These are phyloP conservation scores for Cantharis rustica DNA, from an alignment of 2,888 invertebrate genomes.

Conservation along the genomic window DNA sequence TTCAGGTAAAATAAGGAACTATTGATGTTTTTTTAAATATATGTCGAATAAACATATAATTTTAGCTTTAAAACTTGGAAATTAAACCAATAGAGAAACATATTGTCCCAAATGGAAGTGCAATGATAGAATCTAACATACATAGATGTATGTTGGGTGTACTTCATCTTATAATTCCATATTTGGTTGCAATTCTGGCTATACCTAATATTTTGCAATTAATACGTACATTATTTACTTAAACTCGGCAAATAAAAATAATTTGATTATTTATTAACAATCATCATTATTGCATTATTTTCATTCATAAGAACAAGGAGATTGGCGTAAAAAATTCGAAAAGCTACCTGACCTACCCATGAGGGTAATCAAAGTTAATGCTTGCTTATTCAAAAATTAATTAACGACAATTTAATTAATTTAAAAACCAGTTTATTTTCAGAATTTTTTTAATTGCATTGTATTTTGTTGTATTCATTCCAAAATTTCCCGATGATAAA, in stretches of 20 bases:
- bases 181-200: too few species aligned
- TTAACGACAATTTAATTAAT: neutral
- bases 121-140: neutral
- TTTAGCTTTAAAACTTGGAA: neutral
- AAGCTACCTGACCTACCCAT: neutral
- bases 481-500: neutral
- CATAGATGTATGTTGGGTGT: neutral
- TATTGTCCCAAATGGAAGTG: neutral
- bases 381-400: neutral
- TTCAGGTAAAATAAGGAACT: too few species aligned
- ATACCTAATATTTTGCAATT: too few species aligned
- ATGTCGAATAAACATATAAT: neutral
- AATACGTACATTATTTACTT: neutral
- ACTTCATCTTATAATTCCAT: neutral
- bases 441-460: neutral
- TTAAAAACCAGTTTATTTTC: neutral
- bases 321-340: neutral
- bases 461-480: neutral
- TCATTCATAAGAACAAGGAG: neutral
- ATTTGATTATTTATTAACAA: too few species aligned
- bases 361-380: neutral
- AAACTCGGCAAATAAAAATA: neutral
- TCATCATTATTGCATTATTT: neutral
- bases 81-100: neutral
- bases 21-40: too few species aligned